These are phyloP conservation scores for Cisticola juncidis DNA, from an alignment of 2,113 vertebrate genomes.

Conservation along the genomic window DNA sequence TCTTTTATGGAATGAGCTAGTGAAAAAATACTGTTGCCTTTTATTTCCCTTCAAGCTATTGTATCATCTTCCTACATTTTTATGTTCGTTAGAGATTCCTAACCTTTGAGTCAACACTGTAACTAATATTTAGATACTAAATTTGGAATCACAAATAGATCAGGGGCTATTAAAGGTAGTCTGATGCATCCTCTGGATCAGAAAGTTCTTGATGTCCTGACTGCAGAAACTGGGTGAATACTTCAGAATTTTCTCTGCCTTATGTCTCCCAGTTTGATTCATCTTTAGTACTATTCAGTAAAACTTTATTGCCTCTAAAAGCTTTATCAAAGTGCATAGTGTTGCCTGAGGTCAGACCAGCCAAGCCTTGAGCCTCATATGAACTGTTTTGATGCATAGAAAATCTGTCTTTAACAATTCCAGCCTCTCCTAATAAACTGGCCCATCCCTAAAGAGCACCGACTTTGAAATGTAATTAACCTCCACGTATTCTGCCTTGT, in stretches of 20 bases:
- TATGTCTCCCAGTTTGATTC: conserved; percentile 28
- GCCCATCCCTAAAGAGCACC: conserved; percentile 24
- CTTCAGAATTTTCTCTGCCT: not conserved
- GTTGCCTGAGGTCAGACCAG: conserved; percentile 44
- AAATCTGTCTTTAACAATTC: conserved; percentile 43
- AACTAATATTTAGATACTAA: not conserved
- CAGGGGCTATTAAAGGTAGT: not conserved
- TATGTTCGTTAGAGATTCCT: not conserved
- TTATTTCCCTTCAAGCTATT: not conserved
- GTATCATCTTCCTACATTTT: not conserved
- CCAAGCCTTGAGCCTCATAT: conserved; percentile 4
- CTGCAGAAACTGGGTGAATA: not conserved
- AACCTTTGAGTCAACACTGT: not conserved
- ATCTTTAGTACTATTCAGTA: conserved; percentile 36
- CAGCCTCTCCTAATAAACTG: conserved; percentile 34
- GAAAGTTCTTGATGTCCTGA: not conserved
- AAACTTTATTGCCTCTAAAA: conserved; percentile 55
- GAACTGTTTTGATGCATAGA: conserved; percentile 40
- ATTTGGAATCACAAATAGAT: not conserved
- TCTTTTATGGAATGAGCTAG: not conserved
- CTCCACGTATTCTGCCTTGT: not conserved
- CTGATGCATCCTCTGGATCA: not conserved
- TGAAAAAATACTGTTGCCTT: not conserved
- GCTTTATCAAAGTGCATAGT: conserved; percentile 35
- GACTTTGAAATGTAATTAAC: conserved; percentile 42